Conservation (phyloP, 2,113 vertebrate species). For the Centropristis striata region DNA sequence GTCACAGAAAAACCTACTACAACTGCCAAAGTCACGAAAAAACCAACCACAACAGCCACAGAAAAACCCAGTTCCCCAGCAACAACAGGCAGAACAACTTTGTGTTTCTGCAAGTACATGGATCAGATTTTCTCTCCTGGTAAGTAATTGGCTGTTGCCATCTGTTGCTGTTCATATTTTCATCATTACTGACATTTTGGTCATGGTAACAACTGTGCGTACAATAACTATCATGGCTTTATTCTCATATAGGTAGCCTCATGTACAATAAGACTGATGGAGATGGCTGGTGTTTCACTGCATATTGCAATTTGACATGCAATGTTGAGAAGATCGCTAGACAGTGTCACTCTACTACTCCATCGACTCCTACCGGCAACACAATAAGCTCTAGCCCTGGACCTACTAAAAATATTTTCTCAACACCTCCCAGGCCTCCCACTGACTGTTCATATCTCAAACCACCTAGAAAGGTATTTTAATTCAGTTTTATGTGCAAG, state of each 20-base stretch:
- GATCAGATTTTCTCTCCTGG: conserved; percentile 55
- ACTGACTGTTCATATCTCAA: conserved; percentile 49
- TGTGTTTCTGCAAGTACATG: conserved; percentile 74
- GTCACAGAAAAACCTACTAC: neutral
- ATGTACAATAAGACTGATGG: conserved; percentile 87
- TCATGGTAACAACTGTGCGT: neutral
- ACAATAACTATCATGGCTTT: neutral
- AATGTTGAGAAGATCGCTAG: conserved; percentile 57
- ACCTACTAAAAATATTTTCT: neutral
- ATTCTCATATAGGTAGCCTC: conserved; percentile 71
- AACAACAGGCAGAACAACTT: conserved; percentile 15
- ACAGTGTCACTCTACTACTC: conserved; percentile 47
- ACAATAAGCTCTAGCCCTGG: neutral
- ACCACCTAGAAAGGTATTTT: conserved; percentile 80
- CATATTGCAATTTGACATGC: conserved; percentile 84
- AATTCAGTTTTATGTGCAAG: neutral
- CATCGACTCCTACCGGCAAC: conserved; percentile 14
- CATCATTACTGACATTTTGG: neutral
- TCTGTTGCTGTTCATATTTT: neutral
- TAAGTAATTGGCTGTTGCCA: conserved; percentile 28
- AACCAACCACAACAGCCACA: neutral
- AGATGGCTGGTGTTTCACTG: conserved; percentile 82
- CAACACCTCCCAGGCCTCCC: neutral
- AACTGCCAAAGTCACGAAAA: neutral
- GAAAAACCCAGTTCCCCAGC: neutral